A percentile compares a stretch with the other conserved stretches of the same genome.
phyloP scores from a whole-genome alignment of 2,113 vertebrate species.

The Paramisgurnus dabryanus region DNA sequence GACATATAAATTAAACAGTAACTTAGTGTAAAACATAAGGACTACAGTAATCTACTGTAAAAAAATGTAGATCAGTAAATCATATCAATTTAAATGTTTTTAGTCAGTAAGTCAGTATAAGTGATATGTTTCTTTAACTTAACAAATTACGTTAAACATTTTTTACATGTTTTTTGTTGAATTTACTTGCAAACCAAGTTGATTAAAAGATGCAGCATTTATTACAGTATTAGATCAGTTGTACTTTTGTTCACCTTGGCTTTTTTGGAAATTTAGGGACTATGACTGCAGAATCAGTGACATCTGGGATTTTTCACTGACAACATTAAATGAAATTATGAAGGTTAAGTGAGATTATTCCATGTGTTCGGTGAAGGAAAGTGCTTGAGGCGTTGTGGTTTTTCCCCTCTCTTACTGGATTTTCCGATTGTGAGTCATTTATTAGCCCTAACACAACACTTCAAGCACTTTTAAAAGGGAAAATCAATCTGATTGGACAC shows the following conservation, averaged over 20 bases:
- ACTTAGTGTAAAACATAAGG: no score
- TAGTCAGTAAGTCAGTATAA: background rate
- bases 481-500: conserved; percentile 30
- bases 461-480: conserved; percentile 29
- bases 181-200: no score
- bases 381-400: conserved; percentile 2
- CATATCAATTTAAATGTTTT: background rate
- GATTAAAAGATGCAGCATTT: no score
- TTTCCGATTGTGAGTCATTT: conserved; percentile 55
- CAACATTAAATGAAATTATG: background rate
- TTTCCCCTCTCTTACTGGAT: conserved; percentile 25
- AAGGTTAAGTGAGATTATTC: conserved; percentile 19
- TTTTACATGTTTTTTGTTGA: no score
- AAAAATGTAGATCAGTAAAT: no score
- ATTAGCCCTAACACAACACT: conserved; percentile 33
- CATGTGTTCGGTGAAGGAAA: conserved; percentile 22
- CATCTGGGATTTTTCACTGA: background rate
- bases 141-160: no score
- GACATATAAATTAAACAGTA: no score
- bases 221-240: background rate
- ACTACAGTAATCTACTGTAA: no score
- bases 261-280: background rate
- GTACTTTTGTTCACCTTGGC: background rate
- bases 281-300: background rate
- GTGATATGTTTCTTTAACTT: no score